A percentile compares a stretch with the other conserved stretches of the same genome.
These are phyloP conservation scores for Gambelia wislizenii DNA, from an alignment of 2,797 vertebrate genomes.

Conservation along the genomic window DNA sequence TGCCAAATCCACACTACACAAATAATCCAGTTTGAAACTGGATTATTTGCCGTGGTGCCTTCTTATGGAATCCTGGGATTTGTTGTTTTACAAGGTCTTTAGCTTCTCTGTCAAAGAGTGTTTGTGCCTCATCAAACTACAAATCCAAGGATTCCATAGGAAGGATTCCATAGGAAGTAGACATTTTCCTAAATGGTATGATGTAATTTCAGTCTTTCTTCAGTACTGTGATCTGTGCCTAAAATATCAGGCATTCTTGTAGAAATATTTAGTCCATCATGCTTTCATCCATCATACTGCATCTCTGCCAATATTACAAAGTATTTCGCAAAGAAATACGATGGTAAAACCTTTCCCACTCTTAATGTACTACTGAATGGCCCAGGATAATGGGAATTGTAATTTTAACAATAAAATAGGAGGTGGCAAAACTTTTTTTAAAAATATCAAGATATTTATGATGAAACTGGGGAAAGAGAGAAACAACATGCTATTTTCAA, in stretches of 20 bases:
- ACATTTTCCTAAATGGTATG: background rate
- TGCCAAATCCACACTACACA: no score
- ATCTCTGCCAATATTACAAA: background rate
- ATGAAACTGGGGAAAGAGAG: background rate
- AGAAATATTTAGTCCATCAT: background rate
- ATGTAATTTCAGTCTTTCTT: background rate
- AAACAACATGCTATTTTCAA: background rate
- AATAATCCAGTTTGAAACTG: no score
- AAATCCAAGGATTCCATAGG: no score
- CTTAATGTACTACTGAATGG: background rate
- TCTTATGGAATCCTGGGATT: no score
- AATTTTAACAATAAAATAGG: constrained; percentile 4
- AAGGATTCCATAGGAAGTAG: no score
- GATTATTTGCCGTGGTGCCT: no score
- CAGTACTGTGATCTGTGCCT: background rate
- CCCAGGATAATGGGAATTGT: background rate
- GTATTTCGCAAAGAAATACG: background rate
- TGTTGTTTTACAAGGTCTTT: no score
- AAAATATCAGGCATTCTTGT: background rate
- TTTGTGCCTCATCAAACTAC: no score
- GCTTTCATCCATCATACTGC: background rate
- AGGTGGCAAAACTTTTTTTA: background rate
- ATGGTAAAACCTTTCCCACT: background rate
- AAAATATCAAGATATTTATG: background rate
- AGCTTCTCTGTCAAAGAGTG: no score